phyloP scores from a whole-genome alignment of 2,113 vertebrate genomes.

The Plecturocebus donacophilus region DNA sequence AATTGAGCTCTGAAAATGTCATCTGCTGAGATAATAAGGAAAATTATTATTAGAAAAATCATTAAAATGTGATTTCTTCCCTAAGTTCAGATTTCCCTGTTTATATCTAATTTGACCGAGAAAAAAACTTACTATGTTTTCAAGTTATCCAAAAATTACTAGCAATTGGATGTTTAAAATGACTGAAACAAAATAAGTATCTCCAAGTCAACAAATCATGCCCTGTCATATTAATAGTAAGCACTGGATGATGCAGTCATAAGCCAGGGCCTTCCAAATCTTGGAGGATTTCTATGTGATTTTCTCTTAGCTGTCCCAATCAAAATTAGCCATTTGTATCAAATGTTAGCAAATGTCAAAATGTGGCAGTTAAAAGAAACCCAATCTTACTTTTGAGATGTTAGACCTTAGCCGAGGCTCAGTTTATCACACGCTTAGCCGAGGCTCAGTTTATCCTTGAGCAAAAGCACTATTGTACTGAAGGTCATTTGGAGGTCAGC shows the following conservation, averaged over 20 bases:
- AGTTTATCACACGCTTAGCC: not conserved
- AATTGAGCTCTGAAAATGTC: constrained; percentile 31
- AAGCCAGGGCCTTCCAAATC: not conserved
- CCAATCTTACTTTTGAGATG: not conserved
- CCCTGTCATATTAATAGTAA: not conserved
- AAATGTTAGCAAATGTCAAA: constrained; percentile 26
- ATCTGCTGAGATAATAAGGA: constrained; percentile 9
- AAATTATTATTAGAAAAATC: constrained; percentile 7
- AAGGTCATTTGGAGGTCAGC: constrained; percentile 64
- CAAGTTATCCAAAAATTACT: constrained; percentile 1
- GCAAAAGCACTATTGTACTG: not conserved
- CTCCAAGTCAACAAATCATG: not conserved
- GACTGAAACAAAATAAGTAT: constrained; percentile 4
- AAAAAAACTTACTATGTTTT: constrained; percentile 4
- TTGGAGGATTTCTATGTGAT: not conserved
- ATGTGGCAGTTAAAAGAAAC: not conserved
- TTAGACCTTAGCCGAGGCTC: not conserved
- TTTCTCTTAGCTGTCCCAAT: not conserved
- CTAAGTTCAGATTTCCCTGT: constrained; percentile 39
- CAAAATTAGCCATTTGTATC: not conserved
- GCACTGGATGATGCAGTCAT: not conserved
- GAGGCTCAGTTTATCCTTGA: not conserved
- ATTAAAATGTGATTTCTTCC: constrained; percentile 47
- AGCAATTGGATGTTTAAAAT: not conserved
- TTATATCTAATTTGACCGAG: constrained; percentile 24